phyloP scores from a whole-genome alignment of 2,113 vertebrate genomes.

The Protobothrops flavoviridis region DNA sequence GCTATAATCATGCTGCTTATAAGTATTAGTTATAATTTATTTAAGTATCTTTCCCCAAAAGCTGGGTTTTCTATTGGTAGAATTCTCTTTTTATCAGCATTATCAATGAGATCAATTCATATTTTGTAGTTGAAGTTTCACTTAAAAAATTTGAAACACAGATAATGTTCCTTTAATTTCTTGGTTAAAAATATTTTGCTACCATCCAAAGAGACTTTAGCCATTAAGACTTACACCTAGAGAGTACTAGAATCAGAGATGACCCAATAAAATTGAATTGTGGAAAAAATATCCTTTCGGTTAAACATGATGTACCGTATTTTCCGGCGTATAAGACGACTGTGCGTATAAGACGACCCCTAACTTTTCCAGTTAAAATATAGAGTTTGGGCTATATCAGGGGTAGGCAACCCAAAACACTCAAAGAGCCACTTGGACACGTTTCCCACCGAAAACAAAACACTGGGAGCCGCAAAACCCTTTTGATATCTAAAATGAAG shows the following conservation, averaged over 20 bases:
- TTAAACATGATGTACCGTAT: constrained; percentile 55
- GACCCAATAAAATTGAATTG: background rate
- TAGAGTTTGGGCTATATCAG: no score
- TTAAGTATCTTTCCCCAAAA: constrained; percentile 55
- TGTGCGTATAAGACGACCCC: no score
- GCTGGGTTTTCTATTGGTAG: constrained; percentile 32
- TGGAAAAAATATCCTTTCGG: background rate
- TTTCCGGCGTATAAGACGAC: no score
- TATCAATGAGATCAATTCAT: constrained; percentile 44
- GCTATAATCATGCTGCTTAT: constrained; percentile 43
- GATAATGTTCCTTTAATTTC: constrained; percentile 60
- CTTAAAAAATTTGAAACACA: constrained; percentile 56
- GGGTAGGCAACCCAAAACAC: no score
- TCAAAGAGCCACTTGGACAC: no score
- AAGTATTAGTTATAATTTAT: constrained; percentile 56
- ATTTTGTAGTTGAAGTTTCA: constrained; percentile 56
- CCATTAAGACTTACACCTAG: constrained; percentile 39
- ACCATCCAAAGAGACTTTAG: constrained; percentile 20
- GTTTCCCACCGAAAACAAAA: no score
- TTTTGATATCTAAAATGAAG: no score
- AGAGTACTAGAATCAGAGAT: background rate
- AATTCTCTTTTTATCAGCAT: constrained; percentile 52
- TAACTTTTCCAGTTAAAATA: no score
- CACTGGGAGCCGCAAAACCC: no score
- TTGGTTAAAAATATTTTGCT: constrained; percentile 58